These are phyloP conservation scores for Taurulus bubalis DNA, from an alignment of 2,113 vertebrate species.

Conservation along the genomic window DNA sequence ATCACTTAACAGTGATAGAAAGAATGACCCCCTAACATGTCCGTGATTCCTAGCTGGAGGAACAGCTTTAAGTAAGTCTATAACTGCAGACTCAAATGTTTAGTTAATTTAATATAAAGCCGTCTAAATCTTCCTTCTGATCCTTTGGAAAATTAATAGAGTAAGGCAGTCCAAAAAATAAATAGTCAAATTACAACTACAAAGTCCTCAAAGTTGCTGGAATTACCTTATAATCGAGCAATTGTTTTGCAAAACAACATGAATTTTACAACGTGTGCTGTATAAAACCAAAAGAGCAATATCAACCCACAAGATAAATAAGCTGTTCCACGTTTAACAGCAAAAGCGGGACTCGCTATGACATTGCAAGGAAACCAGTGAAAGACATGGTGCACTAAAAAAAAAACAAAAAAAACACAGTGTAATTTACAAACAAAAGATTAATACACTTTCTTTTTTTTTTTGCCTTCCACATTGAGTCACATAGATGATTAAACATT, in stretches of 20 bases:
- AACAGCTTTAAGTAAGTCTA: background rate
- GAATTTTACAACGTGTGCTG: slow-evolving; percentile 52
- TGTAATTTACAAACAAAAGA: slow-evolving; percentile 24
- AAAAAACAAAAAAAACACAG: background rate
- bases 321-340: slow-evolving; percentile 57
- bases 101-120: background rate
- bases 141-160: background rate
- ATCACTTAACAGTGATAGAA: background rate
- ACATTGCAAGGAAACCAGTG: background rate
- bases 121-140: background rate
- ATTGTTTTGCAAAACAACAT: slow-evolving; percentile 35
- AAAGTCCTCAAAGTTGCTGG: slow-evolving; percentile 23
- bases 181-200: slow-evolving; percentile 25
- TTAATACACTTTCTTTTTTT: slow-evolving; percentile 6
- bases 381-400: slow-evolving; percentile 25
- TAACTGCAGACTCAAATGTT: background rate
- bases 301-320: slow-evolving; percentile 68
- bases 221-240: slow-evolving; percentile 54
- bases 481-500: background rate
- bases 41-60: background rate
- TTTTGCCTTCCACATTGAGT: background rate
- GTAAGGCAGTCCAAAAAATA: background rate
- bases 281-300: slow-evolving; percentile 63
- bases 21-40: background rate
- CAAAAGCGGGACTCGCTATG: slow-evolving; percentile 12